phyloP scores from a whole-genome alignment of 2,797 vertebrate genomes.

The Coregonus suidteri region DNA sequence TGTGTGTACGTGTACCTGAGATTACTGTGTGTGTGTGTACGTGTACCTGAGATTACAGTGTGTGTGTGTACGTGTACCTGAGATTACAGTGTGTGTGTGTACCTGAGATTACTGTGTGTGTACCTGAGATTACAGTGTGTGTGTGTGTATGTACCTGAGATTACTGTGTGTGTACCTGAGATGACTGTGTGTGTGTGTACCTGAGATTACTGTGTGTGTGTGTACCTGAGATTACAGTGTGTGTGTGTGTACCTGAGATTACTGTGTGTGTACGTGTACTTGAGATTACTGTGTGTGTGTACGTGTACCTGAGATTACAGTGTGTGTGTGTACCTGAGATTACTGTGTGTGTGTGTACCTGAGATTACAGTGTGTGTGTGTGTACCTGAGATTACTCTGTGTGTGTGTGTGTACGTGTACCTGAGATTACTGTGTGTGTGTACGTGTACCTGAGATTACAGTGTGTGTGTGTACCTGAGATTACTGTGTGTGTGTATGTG shows the following conservation, averaged over 20 bases:
- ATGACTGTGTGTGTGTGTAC: neutral
- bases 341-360: slow-evolving; percentile 45
- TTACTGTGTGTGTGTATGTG: slow-evolving; percentile 35
- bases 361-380: neutral
- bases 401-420: neutral
- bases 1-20: neutral
- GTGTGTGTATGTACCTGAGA: neutral
- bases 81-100: slow-evolving; percentile 49
- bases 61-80: neutral
- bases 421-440: neutral
- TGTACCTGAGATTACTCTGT: too few species aligned
- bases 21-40: neutral
- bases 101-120: slow-evolving; percentile 31
- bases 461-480: neutral
- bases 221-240: slow-evolving; percentile 44
- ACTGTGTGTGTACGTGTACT: neutral
- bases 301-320: slow-evolving; percentile 50
- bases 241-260: neutral
- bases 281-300: neutral
- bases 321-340: neutral
- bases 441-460: neutral
- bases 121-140: slow-evolving; percentile 15
- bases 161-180: neutral
- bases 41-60: neutral
- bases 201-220: neutral